Evolutionary conservation across 2,888 invertebrate species (phyloP).

Genomic region (Epirrita christyi): DNA sequence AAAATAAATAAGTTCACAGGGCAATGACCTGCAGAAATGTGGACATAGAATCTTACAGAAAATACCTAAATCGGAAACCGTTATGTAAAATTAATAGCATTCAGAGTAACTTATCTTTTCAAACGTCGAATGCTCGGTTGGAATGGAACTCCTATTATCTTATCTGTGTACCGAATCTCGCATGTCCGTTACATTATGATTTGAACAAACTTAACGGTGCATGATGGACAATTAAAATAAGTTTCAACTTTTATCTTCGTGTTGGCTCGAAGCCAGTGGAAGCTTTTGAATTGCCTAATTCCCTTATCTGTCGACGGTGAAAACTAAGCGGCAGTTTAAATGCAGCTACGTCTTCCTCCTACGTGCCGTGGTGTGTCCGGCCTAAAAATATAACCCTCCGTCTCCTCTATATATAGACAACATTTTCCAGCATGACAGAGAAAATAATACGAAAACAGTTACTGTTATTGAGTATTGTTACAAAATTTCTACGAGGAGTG

Average conservation of each 20-base stretch:
- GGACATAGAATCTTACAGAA: no score
- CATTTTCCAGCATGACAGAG: no score
- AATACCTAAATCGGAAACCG: constrained; percentile 40
- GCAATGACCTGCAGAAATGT: constrained; percentile 9
- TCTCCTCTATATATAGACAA: no score
- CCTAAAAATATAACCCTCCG: no score
- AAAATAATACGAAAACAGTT: no score
- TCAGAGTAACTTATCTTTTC: constrained; percentile 40
- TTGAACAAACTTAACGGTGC: constrained; percentile 34
- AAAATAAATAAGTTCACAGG: not conserved
- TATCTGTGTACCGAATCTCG: constrained; percentile 57
- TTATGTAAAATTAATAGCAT: constrained; percentile 53
- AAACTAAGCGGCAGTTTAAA: constrained; percentile 23
- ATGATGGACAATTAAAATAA: constrained; percentile 32
- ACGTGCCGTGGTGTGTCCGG: constrained; percentile 8
- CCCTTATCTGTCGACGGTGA: constrained; percentile 23
- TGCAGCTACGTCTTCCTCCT: constrained; percentile 20
- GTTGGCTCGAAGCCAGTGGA: constrained; percentile 39
- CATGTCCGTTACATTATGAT: constrained; percentile 48
- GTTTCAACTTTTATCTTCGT: constrained; percentile 35
- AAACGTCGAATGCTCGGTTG: constrained; percentile 49
- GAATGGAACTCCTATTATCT: constrained; percentile 45
- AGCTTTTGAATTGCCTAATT: constrained; percentile 34
- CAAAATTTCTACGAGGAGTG: no score
- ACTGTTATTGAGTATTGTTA: no score